Base-by-base conservation (phyloP, 2,888 invertebrate species). In the Disparrhopalites patrizii region DNA sequence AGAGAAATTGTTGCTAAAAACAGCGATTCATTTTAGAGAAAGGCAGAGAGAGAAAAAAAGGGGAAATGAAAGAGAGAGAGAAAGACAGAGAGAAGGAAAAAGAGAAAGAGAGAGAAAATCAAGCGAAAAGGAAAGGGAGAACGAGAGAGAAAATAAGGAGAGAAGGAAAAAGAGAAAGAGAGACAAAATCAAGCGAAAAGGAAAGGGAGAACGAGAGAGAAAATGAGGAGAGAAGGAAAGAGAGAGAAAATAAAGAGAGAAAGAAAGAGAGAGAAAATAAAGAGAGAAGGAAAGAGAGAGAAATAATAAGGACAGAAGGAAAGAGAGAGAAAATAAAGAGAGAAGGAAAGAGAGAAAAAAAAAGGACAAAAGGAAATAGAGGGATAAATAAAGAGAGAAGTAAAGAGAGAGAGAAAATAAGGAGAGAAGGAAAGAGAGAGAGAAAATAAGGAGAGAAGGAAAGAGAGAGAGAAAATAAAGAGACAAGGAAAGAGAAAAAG, bases 391-490 rank as follows among this genome's bases (percentile, higher is more conserved):
- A 36, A 10, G 36, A 10, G 8, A 8, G 4, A n/a, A 40, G n/a
- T 20, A 40, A 36, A 36, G 36, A 13, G 13, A 13, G 36, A 36
- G 13, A 8, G 36, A 36, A 13, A 36, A 40, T 20, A 40, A 40
- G 55, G 31, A 31, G 23, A 50, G 50, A 18, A 15, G 23, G 8
- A 50, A 27, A 50, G 50, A 18, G 18, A 20, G 10, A 27, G 23
- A 50, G 50, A 50, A 27, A 25, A 50, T 25, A 25, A 25, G 23
- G 50, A 50, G 50, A 25, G 50, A 50, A 50, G 50, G 50, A 25
- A 50, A n/a, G n/a, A n/a, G n/a, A n/a, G n/a, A n/a, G n/a, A 25
- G 20, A 50, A 50, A 50, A 50, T 50, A 50, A 50, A 50, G 27
- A 23, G 27, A 50, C 27, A 8, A 13, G 27, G n/a, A 50, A 25